Percentiles rank a stretch among this genome's conserved stretches.
phyloP scores from a whole-genome alignment of 1,140 invertebrate species.

The Atta colombica region DNA sequence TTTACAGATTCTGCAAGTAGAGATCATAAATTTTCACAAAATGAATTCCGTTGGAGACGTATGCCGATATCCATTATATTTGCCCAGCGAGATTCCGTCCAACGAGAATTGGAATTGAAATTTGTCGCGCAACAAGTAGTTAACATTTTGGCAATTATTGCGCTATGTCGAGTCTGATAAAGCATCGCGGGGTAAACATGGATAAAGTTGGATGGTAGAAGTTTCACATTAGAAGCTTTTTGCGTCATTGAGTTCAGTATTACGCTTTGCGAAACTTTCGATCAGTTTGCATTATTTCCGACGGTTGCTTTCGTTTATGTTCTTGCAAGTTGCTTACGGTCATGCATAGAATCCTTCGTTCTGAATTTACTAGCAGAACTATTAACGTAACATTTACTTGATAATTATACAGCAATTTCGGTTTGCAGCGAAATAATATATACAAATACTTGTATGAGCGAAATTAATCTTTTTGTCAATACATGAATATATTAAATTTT shows the following conservation, averaged over 20 bases:
- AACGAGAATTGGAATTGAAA: slow-evolving; percentile 41
- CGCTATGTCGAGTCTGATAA: slow-evolving; percentile 3
- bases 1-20: background rate
- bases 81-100: background rate
- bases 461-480: background rate
- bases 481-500: too few species aligned
- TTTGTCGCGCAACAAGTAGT: slow-evolving; percentile 52
- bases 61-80: slow-evolving; percentile 39
- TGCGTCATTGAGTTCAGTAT: slow-evolving; percentile 15
- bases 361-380: background rate
- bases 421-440: background rate
- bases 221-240: slow-evolving; percentile 35
- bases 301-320: slow-evolving; percentile 3
- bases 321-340: slow-evolving; percentile 4
- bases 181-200: slow-evolving; percentile 15
- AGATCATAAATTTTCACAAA: slow-evolving; percentile 37
- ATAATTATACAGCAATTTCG: slow-evolving; percentile 22
- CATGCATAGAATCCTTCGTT: background rate
- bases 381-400: slow-evolving; percentile 26
- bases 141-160: slow-evolving; percentile 49
- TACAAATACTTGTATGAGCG: background rate
- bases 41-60: slow-evolving; percentile 23
- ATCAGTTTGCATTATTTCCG: slow-evolving; percentile 44
- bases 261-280: slow-evolving; percentile 39
- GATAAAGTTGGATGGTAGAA: slow-evolving; percentile 12